phyloP scores from a whole-genome alignment of 2,797 vertebrate genomes.

The Sebastes variabilis region DNA sequence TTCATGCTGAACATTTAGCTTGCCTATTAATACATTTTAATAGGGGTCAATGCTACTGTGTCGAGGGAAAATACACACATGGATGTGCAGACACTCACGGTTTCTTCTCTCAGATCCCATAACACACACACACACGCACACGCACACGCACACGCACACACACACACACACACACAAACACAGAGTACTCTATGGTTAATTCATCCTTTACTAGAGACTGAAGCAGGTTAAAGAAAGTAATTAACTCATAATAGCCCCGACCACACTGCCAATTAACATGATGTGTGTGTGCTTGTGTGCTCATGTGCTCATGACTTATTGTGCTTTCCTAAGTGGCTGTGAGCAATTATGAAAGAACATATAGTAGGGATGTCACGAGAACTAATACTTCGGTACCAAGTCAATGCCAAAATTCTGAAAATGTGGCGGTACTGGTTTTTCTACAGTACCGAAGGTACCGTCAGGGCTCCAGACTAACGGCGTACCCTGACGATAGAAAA shows the following conservation, averaged over 20 bases:
- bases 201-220: conserved; percentile 47
- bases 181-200: conserved; percentile 37
- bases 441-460: neutral
- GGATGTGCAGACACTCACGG: conserved; percentile 5
- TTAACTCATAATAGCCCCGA: conserved; percentile 64
- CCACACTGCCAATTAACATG: conserved; percentile 49
- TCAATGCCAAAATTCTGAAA: neutral
- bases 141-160: neutral
- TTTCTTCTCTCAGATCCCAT: conserved; percentile 25
- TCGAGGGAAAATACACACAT: conserved; percentile 45
- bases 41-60: conserved; percentile 61
- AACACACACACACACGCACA: conserved; percentile 13
- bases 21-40: conserved; percentile 71
- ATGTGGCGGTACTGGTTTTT: neutral
- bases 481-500: too few species aligned
- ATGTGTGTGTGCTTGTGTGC: conserved; percentile 22
- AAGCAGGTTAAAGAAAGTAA: conserved; percentile 71
- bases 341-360: conserved; percentile 18
- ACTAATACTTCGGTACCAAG: neutral
- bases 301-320: neutral
- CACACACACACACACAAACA: neutral
- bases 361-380: neutral
- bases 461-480: too few species aligned
- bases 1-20: conserved; percentile 63
- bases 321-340: neutral